Percentiles rank a stretch among this genome's conserved stretches.
phyloP scores from a whole-genome alignment of 2,888 invertebrate species.

The Pseudococcus viburni region DNA sequence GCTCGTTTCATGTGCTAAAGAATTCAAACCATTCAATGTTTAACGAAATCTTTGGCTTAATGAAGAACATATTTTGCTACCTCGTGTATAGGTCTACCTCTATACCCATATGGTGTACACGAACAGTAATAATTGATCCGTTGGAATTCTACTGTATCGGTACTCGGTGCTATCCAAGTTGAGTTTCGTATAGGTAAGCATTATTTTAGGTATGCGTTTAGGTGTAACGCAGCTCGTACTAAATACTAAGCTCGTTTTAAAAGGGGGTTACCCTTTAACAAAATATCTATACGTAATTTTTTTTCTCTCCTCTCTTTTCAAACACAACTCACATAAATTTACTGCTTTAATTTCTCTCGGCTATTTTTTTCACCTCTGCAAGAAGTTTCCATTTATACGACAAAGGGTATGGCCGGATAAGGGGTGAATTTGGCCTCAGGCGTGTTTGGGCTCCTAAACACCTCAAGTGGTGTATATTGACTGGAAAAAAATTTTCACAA shows the following conservation, averaged over 20 bases:
- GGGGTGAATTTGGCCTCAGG: too few species aligned
- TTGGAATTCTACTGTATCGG: conserved; percentile 30
- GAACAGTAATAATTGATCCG: conserved; percentile 49
- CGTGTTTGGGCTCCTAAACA: too few species aligned
- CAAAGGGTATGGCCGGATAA: too few species aligned
- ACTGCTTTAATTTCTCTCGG: neutral
- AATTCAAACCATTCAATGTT: neutral
- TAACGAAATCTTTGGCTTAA: neutral
- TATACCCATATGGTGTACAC: neutral
- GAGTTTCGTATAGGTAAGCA: conserved; percentile 43
- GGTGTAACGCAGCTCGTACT: conserved; percentile 25
- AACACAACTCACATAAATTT: neutral
- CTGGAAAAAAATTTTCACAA: too few species aligned
- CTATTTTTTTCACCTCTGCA: neutral
- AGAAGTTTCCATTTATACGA: neutral
- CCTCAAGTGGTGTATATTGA: too few species aligned
- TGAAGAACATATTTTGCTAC: conserved; percentile 12
- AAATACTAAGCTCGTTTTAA: conserved; percentile 34
- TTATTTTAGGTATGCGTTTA: conserved; percentile 28
- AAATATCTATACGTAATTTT: neutral
- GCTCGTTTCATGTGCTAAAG: neutral
- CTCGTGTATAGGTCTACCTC: neutral
- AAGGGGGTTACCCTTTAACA: neutral
- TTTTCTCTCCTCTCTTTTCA: neutral
- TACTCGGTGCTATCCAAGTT: neutral